These are phyloP conservation scores for Tragelaphus scriptus DNA, from an alignment of 2,113 vertebrate species.

Conservation along the genomic window DNA sequence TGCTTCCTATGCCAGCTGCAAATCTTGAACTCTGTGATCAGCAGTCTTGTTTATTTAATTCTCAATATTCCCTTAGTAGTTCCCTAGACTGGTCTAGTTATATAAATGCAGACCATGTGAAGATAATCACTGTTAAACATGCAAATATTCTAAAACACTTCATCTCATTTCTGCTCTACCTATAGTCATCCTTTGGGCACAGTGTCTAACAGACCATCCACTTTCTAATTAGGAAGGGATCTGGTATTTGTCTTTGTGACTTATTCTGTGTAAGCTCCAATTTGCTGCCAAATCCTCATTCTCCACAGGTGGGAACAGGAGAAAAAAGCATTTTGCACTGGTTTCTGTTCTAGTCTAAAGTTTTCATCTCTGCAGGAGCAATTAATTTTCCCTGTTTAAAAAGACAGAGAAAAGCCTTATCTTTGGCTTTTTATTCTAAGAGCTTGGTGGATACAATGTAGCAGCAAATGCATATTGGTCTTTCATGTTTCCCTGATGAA, in stretches of 20 bases:
- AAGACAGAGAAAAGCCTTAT: constrained; percentile 40
- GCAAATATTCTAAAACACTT: not conserved
- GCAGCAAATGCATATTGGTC: constrained; percentile 44
- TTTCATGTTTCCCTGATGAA: not conserved
- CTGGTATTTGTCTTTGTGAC: constrained; percentile 26
- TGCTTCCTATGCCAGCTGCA: not conserved
- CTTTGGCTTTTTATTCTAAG: constrained; percentile 58
- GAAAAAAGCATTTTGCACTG: not conserved
- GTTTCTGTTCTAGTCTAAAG: constrained; percentile 34
- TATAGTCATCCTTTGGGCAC: not conserved
- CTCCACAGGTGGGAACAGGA: constrained; percentile 4
- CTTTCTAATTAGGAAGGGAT: constrained; percentile 28
- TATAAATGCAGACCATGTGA: not conserved
- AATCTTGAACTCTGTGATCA: not conserved
- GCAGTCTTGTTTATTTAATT: not conserved
- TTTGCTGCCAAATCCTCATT: constrained; percentile 13
- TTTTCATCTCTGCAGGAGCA: constrained; percentile 58
- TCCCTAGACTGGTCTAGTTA: not conserved
- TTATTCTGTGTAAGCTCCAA: not conserved
- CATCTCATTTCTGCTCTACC: not conserved
- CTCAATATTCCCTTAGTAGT: not conserved
- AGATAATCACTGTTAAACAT: not conserved
- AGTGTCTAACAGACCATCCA: not conserved
- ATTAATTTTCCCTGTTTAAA: constrained; percentile 53
- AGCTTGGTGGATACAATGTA: not conserved